Evolutionary conservation across 2,113 vertebrate genomes (phyloP), one percentile per base, ranked within the genome.

Genomic region (Pao palembangensis): DNA sequence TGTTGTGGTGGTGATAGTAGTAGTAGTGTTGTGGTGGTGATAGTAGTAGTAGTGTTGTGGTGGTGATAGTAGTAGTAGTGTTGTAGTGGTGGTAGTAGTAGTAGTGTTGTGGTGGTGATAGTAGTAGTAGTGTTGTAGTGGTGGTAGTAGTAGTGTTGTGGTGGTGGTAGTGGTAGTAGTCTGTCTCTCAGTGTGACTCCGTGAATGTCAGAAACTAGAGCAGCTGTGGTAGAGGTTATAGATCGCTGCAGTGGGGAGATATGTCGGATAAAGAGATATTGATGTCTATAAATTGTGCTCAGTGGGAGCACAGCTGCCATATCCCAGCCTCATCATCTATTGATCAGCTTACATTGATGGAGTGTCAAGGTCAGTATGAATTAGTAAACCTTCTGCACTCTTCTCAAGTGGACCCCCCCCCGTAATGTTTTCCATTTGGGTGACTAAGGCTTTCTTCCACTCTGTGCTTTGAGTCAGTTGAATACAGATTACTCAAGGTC

Each of bases 241-340:
- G 86, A 82, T 84, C 20, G 69, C 23, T 3, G 60, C 66, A 38
- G 67, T 12, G 71, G 57, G 50, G 67, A 66, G 76, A 31, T 72
- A 34, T 74, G 75, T 71, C 51, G 71, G 75, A 56, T 73, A 69
- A 79, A 83, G 81, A 71, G 76, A 70, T 85, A 87, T 87, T 71
- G 87, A 87, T 85, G 81, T 73, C 64, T 69, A 75, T 79, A 79
- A 75, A 83, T 86, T 86, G 78, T 78, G 81, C 85, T 83, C 75
- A 55, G 74, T 68, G 81, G 78, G 81, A 78, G 71, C 73, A 82
- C 75, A 5, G 58, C 75, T 64, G 78, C 73, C 72, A 57, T 78
- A 44, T 59, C 58, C 58, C 41, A 25, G 55, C 71, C 79, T 73
- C 61, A 23, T 72, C 67, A 80, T 77, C 75, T 78, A 89, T 85